Evolutionary conservation across 1,140 invertebrate genomes (phyloP).

Genomic region (Vollenhovia emeryi): DNA sequence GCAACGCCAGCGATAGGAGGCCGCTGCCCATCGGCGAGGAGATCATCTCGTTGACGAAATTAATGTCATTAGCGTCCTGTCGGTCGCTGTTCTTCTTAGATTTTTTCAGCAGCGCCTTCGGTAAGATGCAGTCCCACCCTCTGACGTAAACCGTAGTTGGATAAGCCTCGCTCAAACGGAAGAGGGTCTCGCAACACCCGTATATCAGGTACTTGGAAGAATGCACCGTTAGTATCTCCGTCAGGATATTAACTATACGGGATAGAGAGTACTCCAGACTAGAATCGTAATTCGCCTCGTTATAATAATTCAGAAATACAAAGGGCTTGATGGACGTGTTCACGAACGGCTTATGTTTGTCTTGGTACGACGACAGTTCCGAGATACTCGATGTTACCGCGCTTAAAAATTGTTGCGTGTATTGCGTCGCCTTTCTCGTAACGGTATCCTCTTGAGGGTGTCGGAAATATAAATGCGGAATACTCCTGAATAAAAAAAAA

Average conservation of each 20-base stretch:
- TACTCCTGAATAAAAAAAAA: slow-evolving; percentile 81
- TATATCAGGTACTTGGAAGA: slow-evolving; percentile 82
- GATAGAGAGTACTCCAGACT: slow-evolving; percentile 67
- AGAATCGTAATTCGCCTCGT: slow-evolving; percentile 14
- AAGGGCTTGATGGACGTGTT: slow-evolving; percentile 77
- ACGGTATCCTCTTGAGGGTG: slow-evolving; percentile 83
- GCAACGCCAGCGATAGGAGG: slow-evolving; percentile 84
- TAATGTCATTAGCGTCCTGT: slow-evolving; percentile 68
- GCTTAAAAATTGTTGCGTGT: slow-evolving; percentile 79
- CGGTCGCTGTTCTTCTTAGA: slow-evolving; percentile 69
- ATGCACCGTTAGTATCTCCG: slow-evolving; percentile 77
- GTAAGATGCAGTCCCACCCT: slow-evolving; percentile 85
- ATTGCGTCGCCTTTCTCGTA: slow-evolving; percentile 81
- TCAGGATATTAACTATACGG: slow-evolving; percentile 69
- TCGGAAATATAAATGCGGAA: slow-evolving; percentile 83
- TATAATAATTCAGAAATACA: slow-evolving; percentile 52
- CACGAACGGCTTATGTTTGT: slow-evolving; percentile 76
- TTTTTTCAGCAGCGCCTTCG: slow-evolving; percentile 68
- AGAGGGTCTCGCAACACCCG: slow-evolving; percentile 86
- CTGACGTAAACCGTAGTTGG: slow-evolving; percentile 84
- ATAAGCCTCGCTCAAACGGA: slow-evolving; percentile 83
- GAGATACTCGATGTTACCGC: slow-evolving; percentile 71
- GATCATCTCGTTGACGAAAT: slow-evolving; percentile 70
- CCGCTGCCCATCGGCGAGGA: slow-evolving; percentile 77
- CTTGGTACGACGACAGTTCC: slow-evolving; percentile 60